Evolutionary conservation across 2,888 invertebrate species (phyloP).

Genomic region (Andrena bicolor): DNA sequence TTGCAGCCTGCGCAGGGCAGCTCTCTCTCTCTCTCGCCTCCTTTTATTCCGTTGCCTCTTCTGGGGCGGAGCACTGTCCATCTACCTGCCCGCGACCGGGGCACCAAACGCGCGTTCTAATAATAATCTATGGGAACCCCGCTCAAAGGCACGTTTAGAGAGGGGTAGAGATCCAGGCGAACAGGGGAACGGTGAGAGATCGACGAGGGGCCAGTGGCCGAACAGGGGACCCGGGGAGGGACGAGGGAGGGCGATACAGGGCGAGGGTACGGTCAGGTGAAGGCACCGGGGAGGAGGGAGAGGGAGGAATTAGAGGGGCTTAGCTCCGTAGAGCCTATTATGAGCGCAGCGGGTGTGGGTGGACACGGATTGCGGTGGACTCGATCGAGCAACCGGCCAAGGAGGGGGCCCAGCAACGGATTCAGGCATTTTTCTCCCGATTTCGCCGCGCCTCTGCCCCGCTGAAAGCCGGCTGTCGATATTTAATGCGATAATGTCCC

Average conservation of each 20-base stretch:
- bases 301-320: slow-evolving; percentile 80
- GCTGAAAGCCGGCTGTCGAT: slow-evolving; percentile 83
- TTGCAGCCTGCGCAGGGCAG: slow-evolving; percentile 68
- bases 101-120: slow-evolving; percentile 82
- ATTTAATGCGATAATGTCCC: slow-evolving; percentile 83
- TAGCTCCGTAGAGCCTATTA: slow-evolving; percentile 80
- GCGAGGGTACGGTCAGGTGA: slow-evolving; percentile 38
- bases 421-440: slow-evolving; percentile 77
- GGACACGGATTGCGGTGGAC: slow-evolving; percentile 69
- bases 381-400: slow-evolving; percentile 26
- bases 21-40: slow-evolving; percentile 36
- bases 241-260: not conserved
- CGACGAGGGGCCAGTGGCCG: slow-evolving; percentile 23
- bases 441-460: slow-evolving; percentile 68
- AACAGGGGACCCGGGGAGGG: slow-evolving; percentile 32
- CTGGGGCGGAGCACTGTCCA: slow-evolving; percentile 81
- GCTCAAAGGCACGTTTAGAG: slow-evolving; percentile 70
- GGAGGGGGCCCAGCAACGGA: slow-evolving; percentile 59
- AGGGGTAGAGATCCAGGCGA: slow-evolving; percentile 23
- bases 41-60: slow-evolving; percentile 56
- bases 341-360: slow-evolving; percentile 80
- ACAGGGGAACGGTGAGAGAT: slow-evolving; percentile 31
- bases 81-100: slow-evolving; percentile 79
- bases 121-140: slow-evolving; percentile 84
- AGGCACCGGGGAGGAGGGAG: slow-evolving; percentile 55